Percentiles rank a stretch among this genome's conserved stretches.
Conservation (phyloP, 1,140 invertebrate genomes). For the Lineus longissimus region DNA sequence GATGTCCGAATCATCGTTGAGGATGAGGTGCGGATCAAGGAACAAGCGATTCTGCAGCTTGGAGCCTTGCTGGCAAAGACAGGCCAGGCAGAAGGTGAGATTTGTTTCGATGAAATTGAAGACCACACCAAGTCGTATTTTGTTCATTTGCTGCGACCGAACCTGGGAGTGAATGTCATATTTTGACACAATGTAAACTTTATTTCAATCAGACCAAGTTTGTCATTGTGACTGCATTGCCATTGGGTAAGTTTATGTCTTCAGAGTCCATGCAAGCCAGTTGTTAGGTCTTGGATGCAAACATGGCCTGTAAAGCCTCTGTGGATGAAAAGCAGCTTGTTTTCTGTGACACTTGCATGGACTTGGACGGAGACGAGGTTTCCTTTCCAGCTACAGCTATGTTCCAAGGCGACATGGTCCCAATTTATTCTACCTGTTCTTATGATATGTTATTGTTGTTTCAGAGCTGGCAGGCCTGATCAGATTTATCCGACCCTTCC, state of each 20-base stretch:
- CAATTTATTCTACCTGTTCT: not conserved
- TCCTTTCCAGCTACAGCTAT: not conserved
- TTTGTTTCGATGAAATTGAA: not conserved
- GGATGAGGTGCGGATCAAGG: constrained; percentile 80
- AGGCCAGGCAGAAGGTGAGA: constrained; percentile 74
- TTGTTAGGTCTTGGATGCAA: not conserved
- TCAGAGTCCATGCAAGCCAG: not conserved
- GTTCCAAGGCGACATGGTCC: not conserved
- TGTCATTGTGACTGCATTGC: not conserved
- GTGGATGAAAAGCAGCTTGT: not conserved
- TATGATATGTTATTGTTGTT: constrained; percentile 24
- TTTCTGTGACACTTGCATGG: not conserved
- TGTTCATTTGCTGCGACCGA: no score
- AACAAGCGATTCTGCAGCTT: constrained; percentile 83
- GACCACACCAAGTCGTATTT: not conserved
- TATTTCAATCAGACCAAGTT: not conserved
- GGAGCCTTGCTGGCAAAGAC: constrained; percentile 87
- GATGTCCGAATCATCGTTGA: constrained; percentile 60
- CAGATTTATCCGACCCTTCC: constrained; percentile 87
- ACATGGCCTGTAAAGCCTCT: not conserved
- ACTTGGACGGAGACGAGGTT: not conserved
- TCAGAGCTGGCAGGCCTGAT: constrained; percentile 91
- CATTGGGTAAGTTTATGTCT: not conserved
- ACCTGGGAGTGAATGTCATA: no score
- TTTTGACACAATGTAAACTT: not conserved